phyloP scores from a whole-genome alignment of 2,797 vertebrate genomes.

The Helicolenus hilgendorfi region DNA sequence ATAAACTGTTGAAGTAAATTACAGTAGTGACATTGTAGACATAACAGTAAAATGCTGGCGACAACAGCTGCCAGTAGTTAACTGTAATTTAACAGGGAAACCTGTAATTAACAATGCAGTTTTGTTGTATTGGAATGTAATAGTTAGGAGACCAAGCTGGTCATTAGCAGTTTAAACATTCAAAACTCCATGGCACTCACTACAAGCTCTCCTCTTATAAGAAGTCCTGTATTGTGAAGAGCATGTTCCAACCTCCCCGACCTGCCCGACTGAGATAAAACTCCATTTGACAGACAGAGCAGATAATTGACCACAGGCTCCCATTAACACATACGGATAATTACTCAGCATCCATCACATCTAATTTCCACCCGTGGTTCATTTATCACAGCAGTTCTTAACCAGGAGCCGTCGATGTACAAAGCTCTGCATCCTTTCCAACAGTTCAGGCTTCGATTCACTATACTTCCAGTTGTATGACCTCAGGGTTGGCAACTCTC shows the following conservation, averaged over 20 bases:
- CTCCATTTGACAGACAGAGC: constrained; percentile 20
- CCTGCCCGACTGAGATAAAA: background rate
- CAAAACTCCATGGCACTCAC: too few species aligned
- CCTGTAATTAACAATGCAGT: too few species aligned
- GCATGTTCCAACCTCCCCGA: background rate
- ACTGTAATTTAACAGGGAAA: too few species aligned
- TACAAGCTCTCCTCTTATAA: background rate
- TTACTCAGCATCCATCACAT: constrained; percentile 25
- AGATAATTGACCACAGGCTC: constrained; percentile 17
- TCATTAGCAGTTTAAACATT: background rate
- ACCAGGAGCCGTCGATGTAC: background rate
- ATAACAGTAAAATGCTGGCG: too few species aligned
- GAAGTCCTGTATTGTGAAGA: background rate
- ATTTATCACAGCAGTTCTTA: background rate
- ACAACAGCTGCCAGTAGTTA: too few species aligned
- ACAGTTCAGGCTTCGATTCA: background rate
- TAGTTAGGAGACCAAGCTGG: background rate
- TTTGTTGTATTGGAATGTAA: too few species aligned
- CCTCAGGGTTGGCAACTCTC: background rate
- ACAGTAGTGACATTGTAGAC: too few species aligned
- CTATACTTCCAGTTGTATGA: background rate
- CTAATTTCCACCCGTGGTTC: constrained; percentile 19
- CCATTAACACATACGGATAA: constrained; percentile 29
- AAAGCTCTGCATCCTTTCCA: background rate
- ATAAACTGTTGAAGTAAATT: too few species aligned